These are phyloP conservation scores for Gobio occitaniae DNA, from an alignment of 2,797 vertebrate genomes.

Conservation along the genomic window DNA sequence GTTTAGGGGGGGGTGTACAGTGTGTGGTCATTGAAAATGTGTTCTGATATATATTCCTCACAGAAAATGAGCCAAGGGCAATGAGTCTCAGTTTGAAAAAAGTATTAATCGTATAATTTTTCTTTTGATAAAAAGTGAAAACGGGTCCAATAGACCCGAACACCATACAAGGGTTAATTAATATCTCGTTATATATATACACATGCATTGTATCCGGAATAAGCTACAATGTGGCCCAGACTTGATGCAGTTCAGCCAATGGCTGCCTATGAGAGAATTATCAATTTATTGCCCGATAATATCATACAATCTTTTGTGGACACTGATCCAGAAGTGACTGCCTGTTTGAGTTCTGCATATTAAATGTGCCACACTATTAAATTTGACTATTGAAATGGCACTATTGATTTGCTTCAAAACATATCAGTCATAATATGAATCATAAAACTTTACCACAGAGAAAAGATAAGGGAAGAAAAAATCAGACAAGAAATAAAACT, in stretches of 20 bases:
- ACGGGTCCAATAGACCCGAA: too few relatives aligned
- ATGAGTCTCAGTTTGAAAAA: too few relatives aligned
- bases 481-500: neutral
- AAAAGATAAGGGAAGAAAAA: neutral
- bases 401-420: slow-evolving; percentile 6
- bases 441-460: neutral
- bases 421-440: slow-evolving; percentile 5
- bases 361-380: neutral
- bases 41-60: too few relatives aligned
- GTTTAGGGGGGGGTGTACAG: too few relatives aligned
- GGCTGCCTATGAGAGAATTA: neutral
- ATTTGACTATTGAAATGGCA: neutral
- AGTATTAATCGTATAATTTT: too few relatives aligned
- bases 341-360: neutral
- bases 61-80: too few relatives aligned
- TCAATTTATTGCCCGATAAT: slow-evolving; percentile 2
- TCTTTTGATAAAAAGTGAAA: too few relatives aligned
- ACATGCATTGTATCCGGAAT: too few relatives aligned
- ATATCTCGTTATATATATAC: too few relatives aligned
- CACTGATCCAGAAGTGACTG: neutral
- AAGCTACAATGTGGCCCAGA: too few relatives aligned
- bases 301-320: neutral
- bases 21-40: too few relatives aligned
- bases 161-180: too few relatives aligned
- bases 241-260: neutral